These are phyloP conservation scores for Capreolus pygargus DNA, from an alignment of 2,113 vertebrate genomes.

Conservation along the genomic window DNA sequence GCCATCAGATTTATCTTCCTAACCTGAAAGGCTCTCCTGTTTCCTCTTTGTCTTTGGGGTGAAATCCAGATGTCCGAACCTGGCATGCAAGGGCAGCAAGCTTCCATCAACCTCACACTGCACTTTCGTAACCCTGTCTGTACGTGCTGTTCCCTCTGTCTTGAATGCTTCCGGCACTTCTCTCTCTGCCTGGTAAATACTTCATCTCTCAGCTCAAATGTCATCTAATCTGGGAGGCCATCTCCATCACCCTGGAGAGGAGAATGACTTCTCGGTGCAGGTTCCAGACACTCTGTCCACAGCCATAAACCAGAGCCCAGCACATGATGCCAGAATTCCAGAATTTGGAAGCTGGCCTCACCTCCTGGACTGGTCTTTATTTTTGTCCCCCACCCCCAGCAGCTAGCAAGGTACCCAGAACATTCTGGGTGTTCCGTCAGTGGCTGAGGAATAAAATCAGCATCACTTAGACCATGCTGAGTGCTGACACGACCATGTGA, in stretches of 20 bases:
- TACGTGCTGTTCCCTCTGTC: background rate
- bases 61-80: background rate
- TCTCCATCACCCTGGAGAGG: conserved; percentile 15
- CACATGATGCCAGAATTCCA: fast-evolving
- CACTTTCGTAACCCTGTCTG: background rate
- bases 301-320: background rate
- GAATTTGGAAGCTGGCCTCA: background rate
- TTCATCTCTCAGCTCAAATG: background rate
- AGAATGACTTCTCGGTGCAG: background rate
- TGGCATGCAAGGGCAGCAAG: background rate
- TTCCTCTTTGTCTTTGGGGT: background rate
- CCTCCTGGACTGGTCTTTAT: background rate
- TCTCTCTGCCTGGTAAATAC: background rate
- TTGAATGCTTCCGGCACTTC: background rate
- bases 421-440: background rate
- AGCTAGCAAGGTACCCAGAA: background rate
- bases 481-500: background rate
- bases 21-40: background rate
- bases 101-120: background rate
- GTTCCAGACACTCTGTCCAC: background rate
- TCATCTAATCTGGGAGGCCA: background rate
- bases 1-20: background rate
- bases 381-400: background rate
- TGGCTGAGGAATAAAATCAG: background rate
- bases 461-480: background rate